Evolutionary conservation across 1,140 invertebrate species (phyloP).

Genomic region (Leptinotarsa lineolata): DNA sequence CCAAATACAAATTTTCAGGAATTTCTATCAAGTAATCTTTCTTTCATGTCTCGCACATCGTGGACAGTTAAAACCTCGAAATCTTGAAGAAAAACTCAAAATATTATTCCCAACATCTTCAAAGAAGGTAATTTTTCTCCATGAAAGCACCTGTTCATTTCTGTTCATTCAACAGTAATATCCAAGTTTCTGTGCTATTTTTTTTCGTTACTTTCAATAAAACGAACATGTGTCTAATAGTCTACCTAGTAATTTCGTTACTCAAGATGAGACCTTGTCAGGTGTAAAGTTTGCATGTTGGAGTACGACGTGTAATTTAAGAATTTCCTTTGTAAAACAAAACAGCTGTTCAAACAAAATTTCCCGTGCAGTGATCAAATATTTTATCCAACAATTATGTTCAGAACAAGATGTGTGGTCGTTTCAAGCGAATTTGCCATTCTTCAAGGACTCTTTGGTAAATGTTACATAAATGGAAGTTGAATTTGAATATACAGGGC

Average conservation of each 20-base stretch:
- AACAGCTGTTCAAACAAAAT: conserved; percentile 17
- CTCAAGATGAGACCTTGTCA: neutral
- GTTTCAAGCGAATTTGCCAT: neutral
- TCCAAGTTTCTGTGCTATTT: too few species aligned
- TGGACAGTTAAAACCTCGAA: too few species aligned
- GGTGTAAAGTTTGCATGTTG: neutral
- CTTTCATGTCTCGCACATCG: too few species aligned
- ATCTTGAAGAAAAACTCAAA: too few species aligned
- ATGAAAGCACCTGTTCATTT: too few species aligned
- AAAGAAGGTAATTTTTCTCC: too few species aligned
- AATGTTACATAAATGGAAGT: too few species aligned
- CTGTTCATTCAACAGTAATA: too few species aligned
- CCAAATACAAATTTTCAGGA: too few species aligned
- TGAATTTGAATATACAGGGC: too few species aligned
- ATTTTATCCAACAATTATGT: neutral
- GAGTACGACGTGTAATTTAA: conserved; percentile 15
- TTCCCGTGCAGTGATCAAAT: neutral
- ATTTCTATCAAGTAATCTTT: too few species aligned
- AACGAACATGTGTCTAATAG: neutral
- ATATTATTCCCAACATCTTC: too few species aligned
- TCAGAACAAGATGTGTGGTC: neutral
- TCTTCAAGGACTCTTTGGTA: neutral
- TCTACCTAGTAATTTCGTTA: neutral
- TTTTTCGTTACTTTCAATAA: neutral
- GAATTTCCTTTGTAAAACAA: conserved; percentile 18